phyloP scores from a whole-genome alignment of 2,888 invertebrate genomes.

The Adelognathus sp. region DNA sequence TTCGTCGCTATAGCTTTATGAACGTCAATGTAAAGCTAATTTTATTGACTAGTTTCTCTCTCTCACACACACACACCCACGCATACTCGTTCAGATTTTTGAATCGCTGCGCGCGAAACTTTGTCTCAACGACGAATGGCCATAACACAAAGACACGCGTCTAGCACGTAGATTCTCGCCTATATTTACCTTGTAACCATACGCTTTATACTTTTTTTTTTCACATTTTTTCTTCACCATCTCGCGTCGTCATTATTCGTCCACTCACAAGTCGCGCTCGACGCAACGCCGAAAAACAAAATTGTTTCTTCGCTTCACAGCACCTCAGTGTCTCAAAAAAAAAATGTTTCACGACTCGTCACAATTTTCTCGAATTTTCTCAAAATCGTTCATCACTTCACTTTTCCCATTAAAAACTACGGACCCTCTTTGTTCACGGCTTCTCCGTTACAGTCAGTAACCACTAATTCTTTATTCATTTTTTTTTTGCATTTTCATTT shows the following conservation, averaged over 20 bases:
- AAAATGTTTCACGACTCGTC: neutral
- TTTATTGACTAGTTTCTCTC: slow-evolving; percentile 80
- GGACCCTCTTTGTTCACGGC: slow-evolving; percentile 66
- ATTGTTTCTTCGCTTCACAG: neutral
- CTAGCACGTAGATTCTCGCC: slow-evolving; percentile 25
- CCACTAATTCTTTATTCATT: slow-evolving; percentile 63
- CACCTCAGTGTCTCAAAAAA: neutral
- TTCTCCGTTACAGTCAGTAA: slow-evolving; percentile 74
- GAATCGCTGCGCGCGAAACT: slow-evolving; percentile 40
- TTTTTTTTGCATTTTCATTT: slow-evolving; percentile 67
- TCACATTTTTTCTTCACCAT: neutral
- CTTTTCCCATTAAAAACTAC: slow-evolving; percentile 67
- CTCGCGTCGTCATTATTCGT: neutral
- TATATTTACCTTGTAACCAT: slow-evolving; percentile 36
- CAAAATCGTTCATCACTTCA: slow-evolving; percentile 54
- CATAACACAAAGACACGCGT: slow-evolving; percentile 48
- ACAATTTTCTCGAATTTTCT: neutral
- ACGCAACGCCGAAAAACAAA: neutral
- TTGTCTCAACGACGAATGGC: slow-evolving; percentile 74
- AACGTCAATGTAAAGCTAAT: slow-evolving; percentile 79
- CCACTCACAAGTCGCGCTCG: slow-evolving; percentile 7
- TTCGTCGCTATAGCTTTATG: slow-evolving; percentile 60
- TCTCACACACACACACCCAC: slow-evolving; percentile 52
- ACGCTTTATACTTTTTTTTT: slow-evolving; percentile 11
- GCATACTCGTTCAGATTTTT: slow-evolving; percentile 2